Evolutionary conservation across 2,797 vertebrate species (phyloP), one percentile per base, ranked within the genome.

Genomic region (Dendrocincla fuliginosa): DNA sequence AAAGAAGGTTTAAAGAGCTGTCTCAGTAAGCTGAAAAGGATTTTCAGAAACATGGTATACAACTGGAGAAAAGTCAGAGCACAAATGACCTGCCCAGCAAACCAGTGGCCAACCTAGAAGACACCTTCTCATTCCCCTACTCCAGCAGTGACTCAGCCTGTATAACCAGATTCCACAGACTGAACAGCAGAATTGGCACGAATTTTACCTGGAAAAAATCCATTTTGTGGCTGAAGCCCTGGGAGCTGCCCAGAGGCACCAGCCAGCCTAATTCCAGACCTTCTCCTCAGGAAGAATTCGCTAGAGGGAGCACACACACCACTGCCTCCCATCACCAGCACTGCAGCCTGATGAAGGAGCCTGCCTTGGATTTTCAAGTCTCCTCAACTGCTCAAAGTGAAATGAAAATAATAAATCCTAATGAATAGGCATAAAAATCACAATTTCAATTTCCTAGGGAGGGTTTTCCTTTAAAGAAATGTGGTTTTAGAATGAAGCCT

Each of bases 271-370:
- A 44, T 37, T 13, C 32, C n/a, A 1, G 32, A 1, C 15, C 44
- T 69, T 47, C 44, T 65, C 22, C 70, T n/a, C 1, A 9, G 52
- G 25, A 47, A 25, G 65, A 49, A 44, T 53, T 97, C 95, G 78
- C 95, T 95, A 98, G 97, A 96, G 96, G 96, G 94, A 77, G 61
- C 87, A 49, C 87, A 90, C 71, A 83, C 79, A 68, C 78, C 44
- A 9, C 81, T 44, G 61, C 94, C 94, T 84, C 80, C 33, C 15
- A 4, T 27, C 6, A 7, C 53, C 32, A 4, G 28, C 50, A 0
- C 27, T 1, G 20, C 32, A 0, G 46, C 16, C 84, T 56, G 56
- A 63, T 24, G 32, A 4, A 55, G 75, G 65, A 46, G 39, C 52
- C 37, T 1, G 1, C 28, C 64, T 73, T 12, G 1, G 12, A 23